Base-by-base conservation (phyloP, 2,797 vertebrate genomes). In the Hyperoplus lanceolatus region DNA sequence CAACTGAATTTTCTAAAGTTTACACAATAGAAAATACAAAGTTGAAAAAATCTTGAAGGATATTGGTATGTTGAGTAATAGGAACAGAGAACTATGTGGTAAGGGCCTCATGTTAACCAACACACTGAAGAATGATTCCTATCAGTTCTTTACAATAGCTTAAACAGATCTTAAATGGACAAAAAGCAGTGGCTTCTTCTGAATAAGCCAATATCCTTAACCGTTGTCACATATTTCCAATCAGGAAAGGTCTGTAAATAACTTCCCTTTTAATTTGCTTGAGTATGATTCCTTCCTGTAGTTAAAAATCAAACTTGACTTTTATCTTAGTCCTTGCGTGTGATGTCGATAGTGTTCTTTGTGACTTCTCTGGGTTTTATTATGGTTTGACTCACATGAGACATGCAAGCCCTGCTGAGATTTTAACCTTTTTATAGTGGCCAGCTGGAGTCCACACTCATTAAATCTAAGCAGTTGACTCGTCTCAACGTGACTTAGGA, bases 401-500 rank as follows among this genome's bases (percentile, higher is more conserved):
- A 87, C 78, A 80, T 80, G 55, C 46, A 56, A 42, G 53, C 48
- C 92, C 90, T 82, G 90, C 88, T 89, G 87, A 84, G 89, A 91
- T 79, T 89, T 92, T 88, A 93, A 92, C 93, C 92, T 94, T 94
- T 93, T 91, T 87, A 87, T 89, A 78, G 74, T 86, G 87, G 81
- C 91, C 92, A 90, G 90, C 91, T 93, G 92, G 91, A 92, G 82
- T 89, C 85, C 81, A 70, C 79, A 70, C 92, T 94, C 93, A 94
- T 95, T 95, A 95, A 93, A 92, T 89, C 87, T 80, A 89, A 89
- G 81, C 90, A 87, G 90, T 93, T 93, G 90, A 90, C 93, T 94
- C 38, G 73, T 82, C 90, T 85, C 87, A 79, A 85, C 75, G 61
- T 80, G 89, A 73, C 85, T 77, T 87, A 79, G 73, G 64, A 81